These are phyloP conservation scores for Laspeyria flexula DNA, from an alignment of 2,888 invertebrate genomes.

Conservation along the genomic window DNA sequence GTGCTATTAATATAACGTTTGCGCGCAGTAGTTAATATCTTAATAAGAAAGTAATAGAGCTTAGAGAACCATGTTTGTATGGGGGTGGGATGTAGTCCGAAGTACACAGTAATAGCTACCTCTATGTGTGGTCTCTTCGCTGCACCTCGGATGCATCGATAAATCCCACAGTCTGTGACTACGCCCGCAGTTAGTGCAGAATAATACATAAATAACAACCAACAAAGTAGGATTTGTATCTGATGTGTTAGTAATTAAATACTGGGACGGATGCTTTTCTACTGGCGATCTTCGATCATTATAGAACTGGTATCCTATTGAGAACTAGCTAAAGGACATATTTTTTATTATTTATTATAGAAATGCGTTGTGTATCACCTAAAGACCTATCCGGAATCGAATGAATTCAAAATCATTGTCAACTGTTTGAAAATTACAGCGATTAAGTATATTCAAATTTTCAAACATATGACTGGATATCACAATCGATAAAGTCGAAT, in stretches of 20 bases:
- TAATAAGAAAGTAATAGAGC: constrained; percentile 82
- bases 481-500: too few species aligned
- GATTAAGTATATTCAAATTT: too few species aligned
- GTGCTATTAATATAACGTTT: constrained; percentile 70
- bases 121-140: constrained; percentile 73
- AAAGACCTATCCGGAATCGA: too few species aligned
- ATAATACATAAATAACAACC: constrained; percentile 44
- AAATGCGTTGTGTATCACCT: too few species aligned
- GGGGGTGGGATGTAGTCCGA: constrained; percentile 61
- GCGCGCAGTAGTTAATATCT: constrained; percentile 78
- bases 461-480: too few species aligned
- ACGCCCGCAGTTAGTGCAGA: constrained; percentile 44
- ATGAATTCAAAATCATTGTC: too few species aligned
- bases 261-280: constrained; percentile 8
- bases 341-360: too few species aligned
- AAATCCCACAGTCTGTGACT: constrained; percentile 43
- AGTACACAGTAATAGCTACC: constrained; percentile 48
- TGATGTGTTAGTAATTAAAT: constrained; percentile 27
- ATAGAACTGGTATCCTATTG: neutral
- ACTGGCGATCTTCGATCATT: constrained; percentile 16
- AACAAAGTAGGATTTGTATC: constrained; percentile 32
- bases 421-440: too few species aligned
- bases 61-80: constrained; percentile 60
- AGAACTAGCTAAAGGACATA: neutral
- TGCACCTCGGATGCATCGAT: constrained; percentile 51